Evolutionary conservation across 2,888 invertebrate species (phyloP).

Genomic region (Herminia tarsipennalis): DNA sequence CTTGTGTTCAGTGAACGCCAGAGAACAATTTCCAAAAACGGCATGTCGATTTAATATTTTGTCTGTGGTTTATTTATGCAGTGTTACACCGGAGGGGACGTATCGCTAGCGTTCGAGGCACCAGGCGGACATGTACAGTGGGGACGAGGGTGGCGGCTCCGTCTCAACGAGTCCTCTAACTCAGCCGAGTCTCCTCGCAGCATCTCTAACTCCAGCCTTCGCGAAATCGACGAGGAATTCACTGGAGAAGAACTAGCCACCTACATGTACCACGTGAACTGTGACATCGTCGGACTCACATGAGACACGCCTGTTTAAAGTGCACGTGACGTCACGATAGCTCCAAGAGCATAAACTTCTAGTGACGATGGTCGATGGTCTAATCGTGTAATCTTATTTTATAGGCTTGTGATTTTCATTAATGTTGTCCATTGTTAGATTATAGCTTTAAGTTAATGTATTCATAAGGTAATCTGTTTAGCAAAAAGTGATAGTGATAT

Average conservation of each 20-base stretch:
- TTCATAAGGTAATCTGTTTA: no score
- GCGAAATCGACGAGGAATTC: slow-evolving; percentile 89
- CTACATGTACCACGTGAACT: slow-evolving; percentile 89
- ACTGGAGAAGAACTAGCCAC: slow-evolving; percentile 88
- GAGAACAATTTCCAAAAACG: no score
- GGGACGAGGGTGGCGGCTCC: slow-evolving; percentile 63
- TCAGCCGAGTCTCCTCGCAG: slow-evolving; percentile 82
- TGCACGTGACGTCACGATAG: slow-evolving; percentile 24
- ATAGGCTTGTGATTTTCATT: slow-evolving; percentile 19
- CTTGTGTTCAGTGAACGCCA: no score
- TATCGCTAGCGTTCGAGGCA: slow-evolving; percentile 70
- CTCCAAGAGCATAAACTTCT: slow-evolving; percentile 26
- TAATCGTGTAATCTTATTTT: slow-evolving; percentile 32
- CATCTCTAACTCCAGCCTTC: slow-evolving; percentile 91
- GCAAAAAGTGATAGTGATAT: no score
- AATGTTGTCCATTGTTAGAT: slow-evolving; percentile 37
- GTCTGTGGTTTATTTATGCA: slow-evolving; percentile 33
- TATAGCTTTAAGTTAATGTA: no score
- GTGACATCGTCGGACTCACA: slow-evolving; percentile 72
- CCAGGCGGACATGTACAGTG: slow-evolving; percentile 70
- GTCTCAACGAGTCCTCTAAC: slow-evolving; percentile 65
- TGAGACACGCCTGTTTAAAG: slow-evolving; percentile 72
- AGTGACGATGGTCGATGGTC: slow-evolving; percentile 31
- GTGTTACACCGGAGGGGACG: slow-evolving; percentile 68
- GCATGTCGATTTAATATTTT: no score